Evolutionary conservation across 2,888 invertebrate species (phyloP).

Genomic region (Clanis bilineata): DNA sequence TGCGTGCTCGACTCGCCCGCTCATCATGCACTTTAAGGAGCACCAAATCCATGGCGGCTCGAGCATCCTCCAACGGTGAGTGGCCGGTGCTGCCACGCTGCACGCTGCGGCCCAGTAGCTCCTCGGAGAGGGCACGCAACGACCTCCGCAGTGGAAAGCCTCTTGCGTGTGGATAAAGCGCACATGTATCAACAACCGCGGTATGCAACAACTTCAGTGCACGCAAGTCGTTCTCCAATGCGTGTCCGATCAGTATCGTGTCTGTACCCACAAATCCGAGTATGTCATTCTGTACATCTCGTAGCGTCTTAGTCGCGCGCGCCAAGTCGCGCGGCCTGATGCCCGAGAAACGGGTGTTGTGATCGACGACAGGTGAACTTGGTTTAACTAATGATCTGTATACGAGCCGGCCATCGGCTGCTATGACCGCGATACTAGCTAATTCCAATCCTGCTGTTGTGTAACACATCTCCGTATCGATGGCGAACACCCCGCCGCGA

Average conservation of each 20-base stretch:
- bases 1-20: slow-evolving; percentile 48
- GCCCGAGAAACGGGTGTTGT: slow-evolving; percentile 98
- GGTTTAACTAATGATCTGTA: slow-evolving; percentile 94
- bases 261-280: slow-evolving; percentile 89
- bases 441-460: slow-evolving; percentile 93
- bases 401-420: slow-evolving; percentile 87
- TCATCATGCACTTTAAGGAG: slow-evolving; percentile 85
- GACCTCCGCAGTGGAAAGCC: slow-evolving; percentile 93
- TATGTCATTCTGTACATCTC: slow-evolving; percentile 93
- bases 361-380: slow-evolving; percentile 91
- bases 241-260: slow-evolving; percentile 97
- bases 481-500: slow-evolving; percentile 86
- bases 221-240: slow-evolving; percentile 95
- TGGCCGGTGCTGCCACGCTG: slow-evolving; percentile 89
- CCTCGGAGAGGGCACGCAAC: slow-evolving; percentile 88
- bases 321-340: slow-evolving; percentile 85
- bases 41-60: slow-evolving; percentile 94
- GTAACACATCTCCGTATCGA: slow-evolving; percentile 99
- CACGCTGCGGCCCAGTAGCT: slow-evolving; percentile 89
- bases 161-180: slow-evolving; percentile 92
- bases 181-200: slow-evolving; percentile 94
- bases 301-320: slow-evolving; percentile 85
- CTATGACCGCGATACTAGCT: slow-evolving; percentile 93
- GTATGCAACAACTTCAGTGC: slow-evolving; percentile 92
- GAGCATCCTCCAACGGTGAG: slow-evolving; percentile 96